Base-by-base conservation (phyloP, 2,888 invertebrate genomes). In the Hipparchia sbordonii region DNA sequence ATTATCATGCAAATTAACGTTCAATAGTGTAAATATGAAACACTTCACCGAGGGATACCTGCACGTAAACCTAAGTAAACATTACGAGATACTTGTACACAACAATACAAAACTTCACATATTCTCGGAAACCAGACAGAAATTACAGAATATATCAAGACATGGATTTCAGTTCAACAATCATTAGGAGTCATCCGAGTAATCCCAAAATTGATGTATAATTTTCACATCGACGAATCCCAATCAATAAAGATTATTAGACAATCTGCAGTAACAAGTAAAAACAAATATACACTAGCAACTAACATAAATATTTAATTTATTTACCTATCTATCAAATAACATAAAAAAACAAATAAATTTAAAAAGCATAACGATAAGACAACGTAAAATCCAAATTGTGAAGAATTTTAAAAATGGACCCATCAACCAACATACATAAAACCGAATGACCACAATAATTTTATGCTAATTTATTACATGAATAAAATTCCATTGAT, bases 1-100 rank as follows among this genome's bases (percentile, higher is more conserved):
- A 39, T 39, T 39, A 39, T 39, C 73, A 71, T 70, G 69, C 71
- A 69, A 72, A 62, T 59, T 2, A 10, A 69, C 57, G 46, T 61
- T 67, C 63, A 70, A 45, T 69, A 72, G 45, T 59, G 56, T 52
- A 73, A 63, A 63, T 39, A 67, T 48, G 45, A 59, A 8, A 67
- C 56, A 52, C 23, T 51, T 9, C 2, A 70, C 67, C 5, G 9
- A 56, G 13, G 4, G 10, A 75, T 60, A 70, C 62, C 70, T 6
- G 1, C 39, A 39, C 5, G 51, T 51, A 10, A 23, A 23, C 23
- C 23, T 23, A 23, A 23, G 23, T 23, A 23, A 23, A 23, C 23
- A 23, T 23, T 23, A 23, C 23, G 23, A 23, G 10, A 75, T 60
- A 70, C 62, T 67, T 6, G 5, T 5, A 39, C 5, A 9, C 8